Conservation (phyloP, 2,888 invertebrate species). For the Zele albiditarsus region DNA sequence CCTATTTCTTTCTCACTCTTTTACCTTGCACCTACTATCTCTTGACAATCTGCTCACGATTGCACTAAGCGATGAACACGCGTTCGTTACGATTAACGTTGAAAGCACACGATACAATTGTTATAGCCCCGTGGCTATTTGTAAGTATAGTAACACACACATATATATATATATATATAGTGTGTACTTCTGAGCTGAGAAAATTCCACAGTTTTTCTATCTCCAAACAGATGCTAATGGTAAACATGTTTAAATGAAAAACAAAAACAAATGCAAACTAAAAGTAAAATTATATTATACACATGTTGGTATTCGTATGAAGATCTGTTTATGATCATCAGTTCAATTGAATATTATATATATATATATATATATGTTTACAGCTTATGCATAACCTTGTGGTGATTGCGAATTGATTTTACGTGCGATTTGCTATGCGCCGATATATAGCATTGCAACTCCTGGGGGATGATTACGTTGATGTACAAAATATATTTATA, state of each 20-base stretch:
- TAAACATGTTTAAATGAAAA: not conserved
- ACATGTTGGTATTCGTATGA: not conserved
- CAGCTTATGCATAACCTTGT: not conserved
- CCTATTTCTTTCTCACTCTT: not conserved
- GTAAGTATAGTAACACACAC: not conserved
- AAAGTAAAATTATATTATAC: constrained; percentile 13
- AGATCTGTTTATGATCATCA: not conserved
- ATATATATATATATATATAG: too few species aligned
- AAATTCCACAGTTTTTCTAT: constrained; percentile 18
- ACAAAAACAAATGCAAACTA: constrained; percentile 6
- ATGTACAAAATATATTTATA: too few species aligned
- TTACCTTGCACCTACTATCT: not conserved
- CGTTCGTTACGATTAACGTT: constrained; percentile 35
- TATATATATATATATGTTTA: not conserved
- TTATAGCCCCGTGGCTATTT: constrained; percentile 6
- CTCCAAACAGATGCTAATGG: constrained; percentile 19
- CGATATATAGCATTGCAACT: not conserved
- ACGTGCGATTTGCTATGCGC: not conserved
- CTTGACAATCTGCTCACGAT: constrained; percentile 30
- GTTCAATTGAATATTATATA: not conserved
- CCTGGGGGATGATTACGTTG: too few species aligned
- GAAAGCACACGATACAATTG: constrained; percentile 34
- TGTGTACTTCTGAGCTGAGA: not conserved
- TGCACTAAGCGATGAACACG: constrained; percentile 18
- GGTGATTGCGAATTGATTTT: not conserved